Evolutionary conservation across 2,113 vertebrate genomes (phyloP), one percentile per base, ranked within the genome.

Genomic region (Tyto alba): DNA sequence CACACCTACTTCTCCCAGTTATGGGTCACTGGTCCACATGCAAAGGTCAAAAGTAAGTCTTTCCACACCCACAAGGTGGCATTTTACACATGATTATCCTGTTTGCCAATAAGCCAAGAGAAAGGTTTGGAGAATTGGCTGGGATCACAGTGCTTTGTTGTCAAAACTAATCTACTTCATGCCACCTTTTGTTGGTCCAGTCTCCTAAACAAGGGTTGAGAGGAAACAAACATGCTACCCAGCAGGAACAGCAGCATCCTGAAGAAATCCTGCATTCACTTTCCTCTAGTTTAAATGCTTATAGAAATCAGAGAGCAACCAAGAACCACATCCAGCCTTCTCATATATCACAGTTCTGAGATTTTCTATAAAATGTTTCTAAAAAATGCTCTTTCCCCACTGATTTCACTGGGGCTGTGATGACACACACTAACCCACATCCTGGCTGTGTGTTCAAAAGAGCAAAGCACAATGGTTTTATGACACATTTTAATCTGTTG

Each of bases 21-120:
- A 17, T 0, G 3, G 16, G 32, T 56, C 26, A 63, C 16, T 16
- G 1, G 3, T 47, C 30, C n/a, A 22, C 1, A 0, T 10, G 6
- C 29, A 67, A 45, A 67, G 0, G 5, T 59, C 32, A 83, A 34
- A 88, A 57, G 22, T 55, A 69, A 55, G n/a, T 16, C 20, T 63
- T 85, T 9, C 13, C 16, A 36, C 27, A 57, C 5, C 13, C 10
- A 29, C 48, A 64, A 48, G 4, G 6, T 52, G 21, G 0, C 11
- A 81, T 87, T 87, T 87, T 69, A 55, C 1, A 4, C 4, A 1
- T 17, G 12, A 16, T 75, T 77, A 23, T 34, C 29, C 34, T 34
- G 11, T 63, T 69, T 74, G 16, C 8, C 3, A 0, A 10, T 30
- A 53, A 66, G 9, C 2, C 25, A 78, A 67, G 16, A n/a, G 36